Percentiles rank a stretch among this genome's conserved stretches.
Conservation (phyloP, 2,113 vertebrate species). For the Corydoras sp. region DNA sequence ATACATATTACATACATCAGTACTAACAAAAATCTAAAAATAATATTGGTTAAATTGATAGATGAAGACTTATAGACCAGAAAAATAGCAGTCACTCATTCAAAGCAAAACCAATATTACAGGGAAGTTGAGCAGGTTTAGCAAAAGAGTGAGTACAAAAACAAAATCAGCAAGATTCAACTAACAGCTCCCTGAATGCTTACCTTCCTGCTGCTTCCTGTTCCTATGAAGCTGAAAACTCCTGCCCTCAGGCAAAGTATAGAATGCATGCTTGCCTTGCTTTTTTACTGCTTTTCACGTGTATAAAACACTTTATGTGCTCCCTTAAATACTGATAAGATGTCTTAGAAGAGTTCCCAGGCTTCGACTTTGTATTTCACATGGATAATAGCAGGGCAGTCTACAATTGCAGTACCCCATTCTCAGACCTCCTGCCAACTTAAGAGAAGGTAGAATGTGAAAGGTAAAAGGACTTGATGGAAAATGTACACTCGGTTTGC, state of each 20-base stretch:
- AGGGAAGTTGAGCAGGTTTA: not conserved
- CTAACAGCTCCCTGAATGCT: constrained; percentile 1
- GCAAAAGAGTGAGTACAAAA: not conserved
- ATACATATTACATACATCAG: no score
- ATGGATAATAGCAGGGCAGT: not conserved
- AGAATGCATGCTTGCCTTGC: not conserved
- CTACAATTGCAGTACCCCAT: not conserved
- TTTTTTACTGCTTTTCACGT: constrained; percentile 4
- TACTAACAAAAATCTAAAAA: no score
- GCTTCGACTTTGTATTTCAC: not conserved
- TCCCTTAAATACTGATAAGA: constrained; percentile 16
- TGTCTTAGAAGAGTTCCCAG: not conserved
- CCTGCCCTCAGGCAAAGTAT: constrained; percentile 12
- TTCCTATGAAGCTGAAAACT: not conserved
- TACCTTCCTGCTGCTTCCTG: constrained; percentile 1
- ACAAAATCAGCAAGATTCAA: constrained; percentile 1
- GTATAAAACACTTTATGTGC: constrained; percentile 8
- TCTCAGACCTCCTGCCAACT: not conserved
- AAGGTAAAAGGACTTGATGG: not conserved
- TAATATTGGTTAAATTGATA: no score
- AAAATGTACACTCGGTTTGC: not conserved
- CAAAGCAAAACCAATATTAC: not conserved
- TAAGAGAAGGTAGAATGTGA: not conserved
- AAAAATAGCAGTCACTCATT: no score
- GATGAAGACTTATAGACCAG: no score